Conservation (phyloP, 2,888 invertebrate species). For the Scaptomyza reducta region DNA sequence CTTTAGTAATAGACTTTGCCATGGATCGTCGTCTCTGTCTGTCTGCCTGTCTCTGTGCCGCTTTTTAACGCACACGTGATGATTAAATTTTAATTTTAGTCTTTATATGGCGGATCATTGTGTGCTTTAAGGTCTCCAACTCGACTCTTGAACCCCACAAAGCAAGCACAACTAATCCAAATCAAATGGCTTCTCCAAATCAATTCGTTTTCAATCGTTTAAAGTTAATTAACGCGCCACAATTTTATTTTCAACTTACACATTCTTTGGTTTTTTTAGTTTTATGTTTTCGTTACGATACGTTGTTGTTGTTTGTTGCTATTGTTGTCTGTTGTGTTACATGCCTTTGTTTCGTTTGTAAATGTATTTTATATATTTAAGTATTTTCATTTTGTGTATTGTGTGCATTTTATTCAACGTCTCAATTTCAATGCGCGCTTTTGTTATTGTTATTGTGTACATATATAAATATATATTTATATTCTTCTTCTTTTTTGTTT, state of each 20-base stretch:
- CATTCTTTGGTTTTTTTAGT: slow-evolving; percentile 48
- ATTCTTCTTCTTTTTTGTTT: slow-evolving; percentile 32
- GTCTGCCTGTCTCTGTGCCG: slow-evolving; percentile 25
- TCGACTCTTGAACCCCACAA: slow-evolving; percentile 56
- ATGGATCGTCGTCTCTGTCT: slow-evolving; percentile 15
- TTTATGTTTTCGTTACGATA: slow-evolving; percentile 34
- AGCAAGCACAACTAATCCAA: slow-evolving; percentile 76
- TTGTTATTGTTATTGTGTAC: slow-evolving; percentile 52
- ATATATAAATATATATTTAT: slow-evolving; percentile 11
- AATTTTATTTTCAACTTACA: slow-evolving; percentile 61
- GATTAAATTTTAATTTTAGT: slow-evolving; percentile 78
- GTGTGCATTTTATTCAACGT: slow-evolving; percentile 58
- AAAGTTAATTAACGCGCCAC: slow-evolving; percentile 77
- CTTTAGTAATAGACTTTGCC: slow-evolving; percentile 59
- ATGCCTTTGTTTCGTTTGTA: slow-evolving; percentile 69
- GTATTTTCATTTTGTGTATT: slow-evolving; percentile 59
- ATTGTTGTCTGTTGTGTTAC: slow-evolving; percentile 53
- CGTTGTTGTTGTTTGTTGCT: slow-evolving; percentile 33
- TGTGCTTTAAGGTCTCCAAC: slow-evolving; percentile 50
- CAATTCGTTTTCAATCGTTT: slow-evolving; percentile 80
- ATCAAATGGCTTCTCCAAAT: slow-evolving; percentile 77
- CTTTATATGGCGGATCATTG: slow-evolving; percentile 42
- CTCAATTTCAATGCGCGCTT: slow-evolving; percentile 73
- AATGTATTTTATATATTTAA: slow-evolving; percentile 66
- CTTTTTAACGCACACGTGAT: slow-evolving; percentile 78